Evolutionary conservation across 1,140 invertebrate genomes (phyloP), one percentile per base, ranked within the genome.

Genomic region (Psilanteris sp.): DNA sequence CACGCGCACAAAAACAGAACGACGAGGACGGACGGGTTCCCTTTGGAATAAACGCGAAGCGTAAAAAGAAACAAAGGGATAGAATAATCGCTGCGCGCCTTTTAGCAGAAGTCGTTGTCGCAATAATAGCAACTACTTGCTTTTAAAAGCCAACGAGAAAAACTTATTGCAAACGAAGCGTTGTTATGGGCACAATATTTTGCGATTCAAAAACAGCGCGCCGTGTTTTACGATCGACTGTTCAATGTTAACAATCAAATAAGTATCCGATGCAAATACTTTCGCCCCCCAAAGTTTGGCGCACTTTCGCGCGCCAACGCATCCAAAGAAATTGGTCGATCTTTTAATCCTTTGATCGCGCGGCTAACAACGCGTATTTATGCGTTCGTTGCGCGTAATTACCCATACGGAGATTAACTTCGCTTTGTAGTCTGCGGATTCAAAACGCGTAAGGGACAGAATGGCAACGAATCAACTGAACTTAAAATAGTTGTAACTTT

Each of bases 291-390:
- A 6, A 10, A 10, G 34, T 50, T 52, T 39, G 7, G 55, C 16
- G 31, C 11, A 32, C n/a, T n/a, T 68, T 36, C 39, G 32, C 46
- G 46, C 54, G 46, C 16, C 34, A 61, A 37, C 18, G 46, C 44
- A 61, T 66, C 41, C 31, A 54, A 74, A 79, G 78, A 73, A 73
- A 78, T 77, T 83, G 82, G 82, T 81, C 77, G 80, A 36, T 61
- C 68, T 44, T 70, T 27, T 41, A 43, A 36, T 77, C 73, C 81
- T 84, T 83, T 83, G 82, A 83, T 67, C 75, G 46, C 71, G 82
- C 81, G 82, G 81, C 82, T 85, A 83, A 85, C 79, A 85, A 81
- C 82, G 79, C 77, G 80, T 83, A 84, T 83, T 84, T 84, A 82
- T 80, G 78, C 76, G 76, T 83, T 79, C 79, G 74, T 71, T 79